Evolutionary conservation across 2,797 vertebrate species (phyloP), one percentile per base, ranked within the genome.

Genomic region (Myotis myotis): DNA sequence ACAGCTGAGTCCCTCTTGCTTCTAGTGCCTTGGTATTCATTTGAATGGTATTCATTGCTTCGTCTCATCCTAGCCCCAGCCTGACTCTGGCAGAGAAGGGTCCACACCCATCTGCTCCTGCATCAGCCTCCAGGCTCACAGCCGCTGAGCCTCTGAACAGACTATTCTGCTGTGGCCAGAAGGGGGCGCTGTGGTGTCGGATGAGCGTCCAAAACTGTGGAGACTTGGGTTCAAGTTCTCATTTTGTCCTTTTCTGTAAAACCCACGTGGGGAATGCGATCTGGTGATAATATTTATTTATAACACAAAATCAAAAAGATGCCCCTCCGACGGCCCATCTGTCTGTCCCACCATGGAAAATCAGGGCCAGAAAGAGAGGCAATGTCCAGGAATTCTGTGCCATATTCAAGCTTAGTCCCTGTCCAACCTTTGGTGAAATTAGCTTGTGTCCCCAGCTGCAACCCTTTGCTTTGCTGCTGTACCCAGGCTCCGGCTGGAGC

Each of bases 71-170:
- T 13, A 19, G 12, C 30, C n/a, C 13, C 19, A 6, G 20, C 4
- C 28, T 9, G 33, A 13, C 5, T 23, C 47, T 51, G 1, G 9
- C 68, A 83, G n/a, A 71, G 57, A 28, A 53, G 17, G 0, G 49
- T 44, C 78, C 41, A 4, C 19, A 30, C 5, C 2, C 3, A 0
- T 16, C 23, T 51, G 51, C 30, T 57, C 8, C 20, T 23, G 3
- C 28, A 0, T 8, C 0, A 0, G 30, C 8, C 38, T 49, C 41
- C 8, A 4, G 0, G 7, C 38, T 7, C 0, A 0, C 3, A 3
- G 13, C 15, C 0, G 0, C 2, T 0, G 57, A 41, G 4, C 30
- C 22, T 49, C 28, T 9, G 16, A 25, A 20, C 0, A 3, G 9
- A 33, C 12, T 15, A 53, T 88, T 25, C 55, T 49, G 1, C 1